Base-by-base conservation (phyloP, 2,113 vertebrate species). In the Isichthys henryi region DNA sequence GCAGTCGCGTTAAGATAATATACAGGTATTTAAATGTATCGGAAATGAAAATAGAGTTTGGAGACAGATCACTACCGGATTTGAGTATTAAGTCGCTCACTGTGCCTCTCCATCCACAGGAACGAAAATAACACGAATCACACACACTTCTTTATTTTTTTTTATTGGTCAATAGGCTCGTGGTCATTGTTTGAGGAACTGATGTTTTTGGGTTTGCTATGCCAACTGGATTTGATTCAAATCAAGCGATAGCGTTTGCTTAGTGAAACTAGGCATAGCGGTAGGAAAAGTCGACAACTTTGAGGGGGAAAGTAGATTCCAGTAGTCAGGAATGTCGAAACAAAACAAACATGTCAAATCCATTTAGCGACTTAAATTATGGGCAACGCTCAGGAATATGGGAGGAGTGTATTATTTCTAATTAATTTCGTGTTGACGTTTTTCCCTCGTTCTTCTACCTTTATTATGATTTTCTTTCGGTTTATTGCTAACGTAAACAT, bases 281-380 rank as follows among this genome's bases (percentile, higher is more conserved):
- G 92, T 91, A 91, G 91, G 90, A 93, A 93, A 91, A 94, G 91
- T 93, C 91, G 89, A 91, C 89, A 90, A 92, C 91, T 89, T 92
- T 92, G 94, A 92, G 90, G 91, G 92, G 92, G 92, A 94, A 92
- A 93, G 94, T 91, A 93, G 94, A 93, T 95, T 96, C 94, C 95
- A 95, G 95, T 95, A 95, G 95, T 96, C 93, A 91, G 91, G 94
- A 95, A 94, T 96, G 94, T 92, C 90, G 80, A 94, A 95, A 89
- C 91, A 96, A 94, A 96, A 96, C 94, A 96, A 95, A 96, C 94
- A 95, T 93, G 94, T 95, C 94, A 94, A 92, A 93, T 85, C 89
- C 92, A 91, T 94, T 95, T 94, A 94, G 91, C n/a, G 53, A 92
- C 90, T 90, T 89, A 91, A 91, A 89, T 35, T 90, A 88, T 91